Base-by-base conservation (phyloP, 2,797 vertebrate species). In the Ctenopoma multispine region DNA sequence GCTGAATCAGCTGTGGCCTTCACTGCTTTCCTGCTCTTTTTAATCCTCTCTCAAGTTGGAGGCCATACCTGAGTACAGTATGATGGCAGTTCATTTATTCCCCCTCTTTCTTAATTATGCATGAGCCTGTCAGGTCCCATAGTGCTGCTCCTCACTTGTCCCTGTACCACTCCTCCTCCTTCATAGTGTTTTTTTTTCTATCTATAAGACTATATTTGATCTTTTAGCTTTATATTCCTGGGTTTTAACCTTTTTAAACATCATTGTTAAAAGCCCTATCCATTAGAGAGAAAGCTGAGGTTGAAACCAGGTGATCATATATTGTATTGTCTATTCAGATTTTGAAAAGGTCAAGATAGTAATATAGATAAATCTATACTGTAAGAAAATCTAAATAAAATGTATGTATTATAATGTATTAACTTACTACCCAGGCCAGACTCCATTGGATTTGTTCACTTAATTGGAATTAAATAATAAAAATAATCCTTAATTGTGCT, bases 1-100 rank as follows among this genome's bases (percentile, higher is more conserved):
- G 79, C 82, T 86, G 80, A 83, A 51, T 89, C 83, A 84, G 70
- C 77, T 29, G 54, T 65, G 74, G 79, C 79, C 83, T 87, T 81
- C 58, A 21, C 50, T 53, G 9, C 38, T 44, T 7, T 63, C 53
- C 68, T 15, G 8, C 62, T 74, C 72, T 79, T 63, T 53, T 55
- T 59, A 49, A 54, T 63, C 41, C 63, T 50, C 69, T 50, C 62
- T 60, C n/a, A 1, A 60, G 51, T 77, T 27, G 69, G 83, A 83
- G 67, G 71, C 71, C 76, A 48, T 56, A 69, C 69, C 74, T 56
- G 57, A 79, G 64, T 59, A 64, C 75, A 75, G 72, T 77, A 56
- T 50, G 53, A 61, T 66, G 75, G 64, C 69, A 74, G 51, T 80
- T 80, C 73, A 73, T 81, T 74, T 74, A 67, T 48, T 44, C 75